Percentiles rank a stretch among this genome's conserved stretches.
phyloP scores from a whole-genome alignment of 2,797 vertebrate species.

The Sebastes cheni region DNA sequence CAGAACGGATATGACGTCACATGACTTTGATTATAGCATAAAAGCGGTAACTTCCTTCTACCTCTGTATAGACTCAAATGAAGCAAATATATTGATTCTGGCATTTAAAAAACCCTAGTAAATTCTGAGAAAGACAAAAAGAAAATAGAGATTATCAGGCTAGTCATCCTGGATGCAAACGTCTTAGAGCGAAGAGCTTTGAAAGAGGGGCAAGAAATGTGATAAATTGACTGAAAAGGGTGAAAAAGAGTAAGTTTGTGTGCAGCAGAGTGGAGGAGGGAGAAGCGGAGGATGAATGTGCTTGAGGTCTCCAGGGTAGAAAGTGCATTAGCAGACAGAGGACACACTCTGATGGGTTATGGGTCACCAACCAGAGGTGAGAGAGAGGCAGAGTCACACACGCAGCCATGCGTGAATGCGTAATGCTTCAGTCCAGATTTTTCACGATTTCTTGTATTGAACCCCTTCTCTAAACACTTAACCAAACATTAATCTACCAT shows the following conservation, averaged over 20 bases:
- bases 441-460: background rate
- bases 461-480: background rate
- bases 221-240: background rate
- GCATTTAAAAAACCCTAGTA: no score
- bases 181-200: background rate
- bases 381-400: conserved; percentile 13
- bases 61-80: no score
- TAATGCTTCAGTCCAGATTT: conserved; percentile 10
- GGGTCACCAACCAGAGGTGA: conserved; percentile 37
- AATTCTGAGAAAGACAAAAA: background rate
- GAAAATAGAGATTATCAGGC: background rate
- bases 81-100: no score
- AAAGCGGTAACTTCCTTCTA: no score
- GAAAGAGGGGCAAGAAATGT: background rate
- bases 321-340: conserved; percentile 51
- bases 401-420: background rate
- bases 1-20: no score
- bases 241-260: conserved; percentile 1
- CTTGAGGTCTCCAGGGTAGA: conserved; percentile 36
- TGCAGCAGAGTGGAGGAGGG: conserved; percentile 24
- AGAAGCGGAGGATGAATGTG: conserved; percentile 19
- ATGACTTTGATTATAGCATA: no score
- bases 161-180: background rate
- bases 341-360: conserved; percentile 43
- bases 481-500: background rate